Conservation (phyloP, 1,140 invertebrate species). For the Euwallacea similis region DNA sequence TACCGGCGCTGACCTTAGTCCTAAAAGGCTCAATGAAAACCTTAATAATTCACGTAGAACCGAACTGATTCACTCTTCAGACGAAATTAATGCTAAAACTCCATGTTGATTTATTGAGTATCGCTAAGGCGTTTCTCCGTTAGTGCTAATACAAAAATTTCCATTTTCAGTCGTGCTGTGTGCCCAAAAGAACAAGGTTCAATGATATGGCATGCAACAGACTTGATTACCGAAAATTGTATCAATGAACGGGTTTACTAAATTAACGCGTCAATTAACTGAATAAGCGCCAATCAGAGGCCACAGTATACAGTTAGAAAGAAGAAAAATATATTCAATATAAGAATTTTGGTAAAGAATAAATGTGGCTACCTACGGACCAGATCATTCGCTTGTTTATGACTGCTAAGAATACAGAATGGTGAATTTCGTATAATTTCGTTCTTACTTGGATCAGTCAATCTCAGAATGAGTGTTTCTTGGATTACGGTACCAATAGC, state of each 20-base stretch:
- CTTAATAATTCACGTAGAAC: background rate
- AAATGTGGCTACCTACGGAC: no score
- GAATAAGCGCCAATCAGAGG: no score
- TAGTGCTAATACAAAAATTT: constrained; percentile 16
- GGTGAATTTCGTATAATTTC: no score
- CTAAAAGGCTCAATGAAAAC: background rate
- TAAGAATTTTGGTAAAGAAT: no score
- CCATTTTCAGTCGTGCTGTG: constrained; percentile 9
- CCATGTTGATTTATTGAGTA: constrained; percentile 11
- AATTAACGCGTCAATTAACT: background rate
- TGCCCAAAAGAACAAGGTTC: constrained; percentile 2
- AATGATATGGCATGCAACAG: constrained; percentile 2
- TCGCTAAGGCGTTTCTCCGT: background rate
- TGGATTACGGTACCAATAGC: no score
- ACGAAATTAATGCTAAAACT: constrained; percentile 10
- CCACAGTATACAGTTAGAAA: no score
- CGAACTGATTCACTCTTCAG: background rate
- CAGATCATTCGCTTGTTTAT: no score
- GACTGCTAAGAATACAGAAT: no score
- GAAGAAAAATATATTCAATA: no score
- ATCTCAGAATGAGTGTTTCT: no score
- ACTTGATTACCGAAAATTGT: constrained; percentile 12
- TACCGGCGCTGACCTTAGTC: background rate
- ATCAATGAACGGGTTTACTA: constrained; percentile 4
- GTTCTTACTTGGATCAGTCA: no score